A percentile compares a stretch with the other conserved stretches of the same genome.
These are phyloP conservation scores for Temnothorax unifasciatus DNA, from an alignment of 2,888 invertebrate species.

Conservation along the genomic window DNA sequence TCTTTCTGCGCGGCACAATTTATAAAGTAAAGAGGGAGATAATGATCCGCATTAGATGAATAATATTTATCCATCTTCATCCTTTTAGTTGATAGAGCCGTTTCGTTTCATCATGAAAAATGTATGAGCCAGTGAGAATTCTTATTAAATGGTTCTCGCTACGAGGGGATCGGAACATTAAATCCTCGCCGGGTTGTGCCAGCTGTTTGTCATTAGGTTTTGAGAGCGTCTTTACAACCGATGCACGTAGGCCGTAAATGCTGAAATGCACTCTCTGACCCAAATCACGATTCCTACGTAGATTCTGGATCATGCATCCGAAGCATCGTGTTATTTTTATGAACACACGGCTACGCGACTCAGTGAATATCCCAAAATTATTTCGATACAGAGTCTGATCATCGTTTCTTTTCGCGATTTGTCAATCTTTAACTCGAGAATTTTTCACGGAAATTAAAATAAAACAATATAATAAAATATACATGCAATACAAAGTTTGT, in stretches of 20 bases:
- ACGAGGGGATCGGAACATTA: conserved; percentile 34
- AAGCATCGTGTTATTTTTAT: conserved; percentile 49
- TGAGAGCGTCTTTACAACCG: conserved; percentile 48
- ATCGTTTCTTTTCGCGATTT: neutral
- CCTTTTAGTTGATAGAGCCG: conserved; percentile 41
- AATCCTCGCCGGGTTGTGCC: conserved; percentile 43
- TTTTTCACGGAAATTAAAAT: neutral
- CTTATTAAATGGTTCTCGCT: conserved; percentile 43
- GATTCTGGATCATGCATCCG: conserved; percentile 45
- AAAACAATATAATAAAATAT: neutral
- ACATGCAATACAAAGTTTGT: neutral
- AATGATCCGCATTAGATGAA: conserved; percentile 39
- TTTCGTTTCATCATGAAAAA: conserved; percentile 47
- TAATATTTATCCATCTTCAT: conserved; percentile 55
- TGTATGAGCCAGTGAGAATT: conserved; percentile 45
- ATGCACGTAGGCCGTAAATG: conserved; percentile 55
- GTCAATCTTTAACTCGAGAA: neutral
- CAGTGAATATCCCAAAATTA: conserved; percentile 33
- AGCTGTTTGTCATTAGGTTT: conserved; percentile 56
- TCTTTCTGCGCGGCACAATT: conserved; percentile 2
- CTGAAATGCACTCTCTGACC: conserved; percentile 53
- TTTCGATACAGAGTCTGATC: neutral
- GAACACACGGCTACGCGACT: conserved; percentile 24
- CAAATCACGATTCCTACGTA: conserved; percentile 51
- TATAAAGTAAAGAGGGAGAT: conserved; percentile 26